Evolutionary conservation across 2,888 invertebrate genomes (phyloP).

Genomic region (Drosophila lacicola): DNA sequence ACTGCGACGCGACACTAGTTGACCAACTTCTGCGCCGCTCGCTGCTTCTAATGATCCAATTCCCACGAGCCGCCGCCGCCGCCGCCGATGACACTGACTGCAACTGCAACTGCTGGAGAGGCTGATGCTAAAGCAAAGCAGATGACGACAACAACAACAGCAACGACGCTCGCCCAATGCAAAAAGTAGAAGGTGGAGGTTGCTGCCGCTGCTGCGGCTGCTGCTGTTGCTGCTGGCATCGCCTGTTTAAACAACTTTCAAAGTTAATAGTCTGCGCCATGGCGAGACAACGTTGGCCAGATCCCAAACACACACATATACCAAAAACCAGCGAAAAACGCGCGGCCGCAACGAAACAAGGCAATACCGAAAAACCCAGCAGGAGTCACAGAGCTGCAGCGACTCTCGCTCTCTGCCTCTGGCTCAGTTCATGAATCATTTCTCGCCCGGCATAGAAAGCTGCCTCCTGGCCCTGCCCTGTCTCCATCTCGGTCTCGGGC

Average conservation of each 20-base stretch:
- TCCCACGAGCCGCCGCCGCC: slow-evolving; percentile 82
- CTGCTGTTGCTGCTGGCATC: slow-evolving; percentile 55
- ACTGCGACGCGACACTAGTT: slow-evolving; percentile 54
- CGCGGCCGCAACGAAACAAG: slow-evolving; percentile 15
- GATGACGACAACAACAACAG: slow-evolving; percentile 46
- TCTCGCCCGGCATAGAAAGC: slow-evolving; percentile 66
- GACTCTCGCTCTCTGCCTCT: slow-evolving; percentile 33
- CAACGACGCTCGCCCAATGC: slow-evolving; percentile 77
- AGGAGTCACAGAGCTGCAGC: slow-evolving; percentile 60
- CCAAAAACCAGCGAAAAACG: slow-evolving; percentile 18
- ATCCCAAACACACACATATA: slow-evolving; percentile 38
- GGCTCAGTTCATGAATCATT: slow-evolving; percentile 68
- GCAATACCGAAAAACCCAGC: slow-evolving; percentile 59
- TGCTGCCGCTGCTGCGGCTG: slow-evolving; percentile 35
- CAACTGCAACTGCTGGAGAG: slow-evolving; percentile 31
- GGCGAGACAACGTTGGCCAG: slow-evolving; percentile 74
- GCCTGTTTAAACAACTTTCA: slow-evolving; percentile 82
- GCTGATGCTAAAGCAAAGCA: slow-evolving; percentile 41
- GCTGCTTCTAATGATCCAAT: slow-evolving; percentile 84
- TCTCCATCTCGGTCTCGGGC: slow-evolving; percentile 16
- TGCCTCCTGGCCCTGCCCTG: slow-evolving; percentile 32
- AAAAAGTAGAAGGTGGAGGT: slow-evolving; percentile 80
- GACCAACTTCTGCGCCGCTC: slow-evolving; percentile 74
- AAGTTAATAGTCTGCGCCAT: slow-evolving; percentile 81
- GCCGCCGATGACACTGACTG: slow-evolving; percentile 72